phyloP scores from a whole-genome alignment of 2,113 vertebrate species.

The Pelecanus crispus region DNA sequence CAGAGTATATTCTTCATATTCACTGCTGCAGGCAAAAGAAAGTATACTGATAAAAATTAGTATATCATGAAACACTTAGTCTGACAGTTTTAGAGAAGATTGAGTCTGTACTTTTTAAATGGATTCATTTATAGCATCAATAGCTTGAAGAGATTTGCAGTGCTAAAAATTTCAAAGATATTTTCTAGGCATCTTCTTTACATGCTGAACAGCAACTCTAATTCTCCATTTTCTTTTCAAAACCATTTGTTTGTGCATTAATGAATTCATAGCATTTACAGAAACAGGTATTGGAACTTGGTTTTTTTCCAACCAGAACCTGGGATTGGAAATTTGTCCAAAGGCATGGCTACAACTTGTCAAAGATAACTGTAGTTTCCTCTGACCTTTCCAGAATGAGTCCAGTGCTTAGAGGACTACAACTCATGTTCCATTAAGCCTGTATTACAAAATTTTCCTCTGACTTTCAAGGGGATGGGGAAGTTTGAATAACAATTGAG shows the following conservation, averaged over 20 bases:
- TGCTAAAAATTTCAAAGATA: not conserved
- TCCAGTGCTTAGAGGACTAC: not conserved
- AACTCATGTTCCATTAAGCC: not conserved
- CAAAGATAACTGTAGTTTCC: not conserved
- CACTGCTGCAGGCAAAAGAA: not conserved
- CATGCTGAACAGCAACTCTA: not conserved
- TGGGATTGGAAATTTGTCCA: not conserved
- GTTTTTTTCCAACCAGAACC: not conserved
- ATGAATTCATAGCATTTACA: not conserved
- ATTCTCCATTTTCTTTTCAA: not conserved
- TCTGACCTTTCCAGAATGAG: not conserved
- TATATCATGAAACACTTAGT: not conserved
- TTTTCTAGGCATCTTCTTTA: slow-evolving; percentile 26
- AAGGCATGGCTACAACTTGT: not conserved
- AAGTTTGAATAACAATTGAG: not conserved
- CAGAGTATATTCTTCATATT: not conserved
- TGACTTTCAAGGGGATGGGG: not conserved
- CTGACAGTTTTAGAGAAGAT: not conserved
- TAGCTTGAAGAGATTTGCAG: not conserved
- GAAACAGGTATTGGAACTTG: not conserved
- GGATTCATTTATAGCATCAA: not conserved
- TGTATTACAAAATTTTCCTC: not conserved
- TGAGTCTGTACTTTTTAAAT: not conserved
- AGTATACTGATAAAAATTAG: slow-evolving; percentile 29
- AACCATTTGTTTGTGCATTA: not conserved